Percentiles rank a stretch among this genome's conserved stretches.
Conservation (phyloP, 30 jellyfish, hydroid and myxozoan genomes). For the Aurelia aurita complex sp. Pacific region DNA sequence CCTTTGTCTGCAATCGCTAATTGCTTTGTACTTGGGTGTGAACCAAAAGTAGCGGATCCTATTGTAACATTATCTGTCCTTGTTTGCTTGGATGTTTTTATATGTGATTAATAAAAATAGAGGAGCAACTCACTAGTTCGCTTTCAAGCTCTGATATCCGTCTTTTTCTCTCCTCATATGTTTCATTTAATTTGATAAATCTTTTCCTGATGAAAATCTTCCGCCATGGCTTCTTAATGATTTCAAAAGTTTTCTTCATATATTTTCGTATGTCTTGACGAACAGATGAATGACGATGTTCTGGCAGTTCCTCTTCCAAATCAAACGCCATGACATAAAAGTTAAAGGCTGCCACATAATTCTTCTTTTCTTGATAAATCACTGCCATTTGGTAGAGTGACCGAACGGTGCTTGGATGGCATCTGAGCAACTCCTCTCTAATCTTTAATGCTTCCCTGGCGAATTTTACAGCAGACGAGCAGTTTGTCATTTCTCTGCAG, state of each 20-base stretch:
- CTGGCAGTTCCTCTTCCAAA: slow-evolving; percentile 28
- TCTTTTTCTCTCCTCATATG: too few relatives aligned
- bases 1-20: too few relatives aligned
- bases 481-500: slow-evolving; percentile 21
- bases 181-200: too few relatives aligned
- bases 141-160: too few relatives aligned
- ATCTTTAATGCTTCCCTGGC: slow-evolving; percentile 6
- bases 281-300: slow-evolving; percentile 5
- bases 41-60: too few relatives aligned
- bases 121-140: too few relatives aligned
- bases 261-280: slow-evolving; percentile 8
- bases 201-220: too few relatives aligned
- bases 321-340: slow-evolving; percentile 11
- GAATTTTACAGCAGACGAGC: not conserved
- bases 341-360: slow-evolving; percentile 18
- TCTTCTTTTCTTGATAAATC: not conserved
- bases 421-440: not conserved
- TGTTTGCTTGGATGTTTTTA: too few relatives aligned
- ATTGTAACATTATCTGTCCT: too few relatives aligned
- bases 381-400: slow-evolving; percentile 32
- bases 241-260: not conserved
- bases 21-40: too few relatives aligned
- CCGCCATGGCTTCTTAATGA: too few relatives aligned
- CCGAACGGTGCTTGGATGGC: slow-evolving; percentile 26
- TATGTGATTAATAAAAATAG: too few relatives aligned